Percentiles rank a stretch among this genome's conserved stretches.
Evolutionary conservation across 2,797 vertebrate genomes (phyloP).

Genomic region (Chaunax sp.): DNA sequence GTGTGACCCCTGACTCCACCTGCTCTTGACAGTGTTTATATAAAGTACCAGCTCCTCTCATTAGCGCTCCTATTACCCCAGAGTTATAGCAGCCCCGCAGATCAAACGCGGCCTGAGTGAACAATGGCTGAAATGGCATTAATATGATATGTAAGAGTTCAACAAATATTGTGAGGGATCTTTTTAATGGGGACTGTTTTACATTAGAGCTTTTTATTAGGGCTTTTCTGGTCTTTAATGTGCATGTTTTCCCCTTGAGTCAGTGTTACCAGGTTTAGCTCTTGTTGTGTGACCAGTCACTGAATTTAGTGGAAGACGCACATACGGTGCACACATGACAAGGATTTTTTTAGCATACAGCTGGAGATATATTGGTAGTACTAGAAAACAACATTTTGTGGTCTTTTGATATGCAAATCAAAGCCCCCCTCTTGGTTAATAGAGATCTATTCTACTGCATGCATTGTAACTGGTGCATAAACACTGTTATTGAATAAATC

Average conservation of each 20-base stretch:
- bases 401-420: conserved; percentile 46
- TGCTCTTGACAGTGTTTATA: conserved; percentile 79
- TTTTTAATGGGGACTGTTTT: conserved; percentile 84
- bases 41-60: conserved; percentile 82
- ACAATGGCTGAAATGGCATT: conserved; percentile 79
- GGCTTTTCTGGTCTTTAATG: conserved; percentile 81
- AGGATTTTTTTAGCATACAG: conserved; percentile 23
- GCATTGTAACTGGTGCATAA: conserved; percentile 20
- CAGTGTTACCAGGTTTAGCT: conserved; percentile 77
- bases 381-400: conserved; percentile 29
- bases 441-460: conserved; percentile 24
- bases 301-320: conserved; percentile 52
- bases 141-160: conserved; percentile 83
- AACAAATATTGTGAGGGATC: conserved; percentile 75
- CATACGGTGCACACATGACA: conserved; percentile 57
- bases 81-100: conserved; percentile 66
- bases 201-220: conserved; percentile 80
- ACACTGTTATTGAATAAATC: conserved; percentile 35
- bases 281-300: conserved; percentile 60
- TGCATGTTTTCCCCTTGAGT: conserved; percentile 81
- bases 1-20: conserved; percentile 71
- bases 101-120: conserved; percentile 76
- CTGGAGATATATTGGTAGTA: conserved; percentile 41
- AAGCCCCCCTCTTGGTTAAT: conserved; percentile 29
- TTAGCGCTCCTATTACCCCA: conserved; percentile 71